phyloP scores from a whole-genome alignment of 2,888 invertebrate species.

The Hetaerina titia region DNA sequence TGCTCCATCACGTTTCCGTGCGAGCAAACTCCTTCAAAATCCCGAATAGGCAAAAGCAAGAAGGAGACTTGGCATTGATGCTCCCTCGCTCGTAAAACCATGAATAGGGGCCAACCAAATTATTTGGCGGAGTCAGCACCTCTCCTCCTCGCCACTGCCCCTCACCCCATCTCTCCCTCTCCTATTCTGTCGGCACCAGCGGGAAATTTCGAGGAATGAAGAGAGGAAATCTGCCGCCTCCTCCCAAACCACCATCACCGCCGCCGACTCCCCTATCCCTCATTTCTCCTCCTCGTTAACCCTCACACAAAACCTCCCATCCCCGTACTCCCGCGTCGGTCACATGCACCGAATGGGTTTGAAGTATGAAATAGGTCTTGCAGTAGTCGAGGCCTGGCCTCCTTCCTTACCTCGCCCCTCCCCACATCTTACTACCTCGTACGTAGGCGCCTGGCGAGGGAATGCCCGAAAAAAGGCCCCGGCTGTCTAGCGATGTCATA shows the following conservation, averaged over 20 bases:
- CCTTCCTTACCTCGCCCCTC: neutral
- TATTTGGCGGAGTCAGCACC: constrained; percentile 35
- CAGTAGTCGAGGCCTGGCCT: neutral
- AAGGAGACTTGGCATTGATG: constrained; percentile 27
- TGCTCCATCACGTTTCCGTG: neutral
- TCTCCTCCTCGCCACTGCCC: neutral
- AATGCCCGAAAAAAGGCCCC: neutral
- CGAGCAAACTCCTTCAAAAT: neutral
- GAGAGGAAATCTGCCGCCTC: neutral
- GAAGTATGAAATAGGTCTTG: constrained; percentile 17
- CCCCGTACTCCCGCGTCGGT: neutral
- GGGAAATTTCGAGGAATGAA: constrained; percentile 19
- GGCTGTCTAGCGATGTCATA: neutral
- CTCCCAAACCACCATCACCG: neutral
- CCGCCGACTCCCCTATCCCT: neutral
- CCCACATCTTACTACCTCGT: neutral
- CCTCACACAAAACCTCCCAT: neutral
- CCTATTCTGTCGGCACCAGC: neutral
- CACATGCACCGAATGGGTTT: constrained; percentile 2
- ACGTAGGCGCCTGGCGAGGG: neutral
- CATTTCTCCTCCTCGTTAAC: constrained; percentile 3
- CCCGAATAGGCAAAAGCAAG: neutral
- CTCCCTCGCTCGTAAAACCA: constrained; percentile 39
- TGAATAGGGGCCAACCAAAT: constrained; percentile 27
- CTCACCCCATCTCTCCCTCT: neutral